Evolutionary conservation across 2,888 invertebrate species (phyloP).

Genomic region (Thyatira batis): DNA sequence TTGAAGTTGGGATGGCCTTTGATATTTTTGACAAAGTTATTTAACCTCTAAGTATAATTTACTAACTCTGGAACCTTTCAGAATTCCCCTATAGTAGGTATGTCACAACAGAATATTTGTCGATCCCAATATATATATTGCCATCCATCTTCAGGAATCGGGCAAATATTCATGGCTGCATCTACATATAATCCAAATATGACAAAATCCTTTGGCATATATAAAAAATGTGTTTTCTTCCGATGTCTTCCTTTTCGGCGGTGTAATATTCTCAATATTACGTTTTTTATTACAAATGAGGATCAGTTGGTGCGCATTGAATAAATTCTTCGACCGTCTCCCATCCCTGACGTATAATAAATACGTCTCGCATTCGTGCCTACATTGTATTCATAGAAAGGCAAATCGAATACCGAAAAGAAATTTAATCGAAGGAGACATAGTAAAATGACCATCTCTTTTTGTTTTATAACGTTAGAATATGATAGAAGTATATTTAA

Average conservation of each 20-base stretch:
- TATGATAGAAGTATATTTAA: too few species aligned
- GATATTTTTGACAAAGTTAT: too few species aligned
- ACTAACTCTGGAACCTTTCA: too few species aligned
- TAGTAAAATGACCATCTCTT: too few species aligned
- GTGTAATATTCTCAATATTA: constrained; percentile 25
- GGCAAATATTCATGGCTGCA: background rate
- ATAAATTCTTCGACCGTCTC: constrained; percentile 24
- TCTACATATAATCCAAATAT: constrained; percentile 7
- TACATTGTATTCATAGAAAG: constrained; percentile 32
- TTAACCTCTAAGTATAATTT: too few species aligned
- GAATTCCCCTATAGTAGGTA: too few species aligned
- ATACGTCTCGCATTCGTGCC: constrained; percentile 15
- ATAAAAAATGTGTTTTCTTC: constrained; percentile 9
- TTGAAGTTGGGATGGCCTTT: too few species aligned
- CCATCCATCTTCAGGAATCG: constrained; percentile 1
- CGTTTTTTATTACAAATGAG: constrained; percentile 24
- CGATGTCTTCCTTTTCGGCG: background rate
- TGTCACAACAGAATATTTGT: background rate
- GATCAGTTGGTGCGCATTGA: constrained; percentile 30
- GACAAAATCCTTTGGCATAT: constrained; percentile 10
- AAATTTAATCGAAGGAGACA: background rate
- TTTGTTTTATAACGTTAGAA: too few species aligned
- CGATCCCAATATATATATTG: background rate
- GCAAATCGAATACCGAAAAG: constrained; percentile 10
- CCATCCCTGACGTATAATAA: constrained; percentile 17